Percentiles rank a stretch among this genome's conserved stretches.
Evolutionary conservation across 35 echinoderm and acorn worm genomes (phyloP).

Genomic region (Ophioderma brevispina): DNA sequence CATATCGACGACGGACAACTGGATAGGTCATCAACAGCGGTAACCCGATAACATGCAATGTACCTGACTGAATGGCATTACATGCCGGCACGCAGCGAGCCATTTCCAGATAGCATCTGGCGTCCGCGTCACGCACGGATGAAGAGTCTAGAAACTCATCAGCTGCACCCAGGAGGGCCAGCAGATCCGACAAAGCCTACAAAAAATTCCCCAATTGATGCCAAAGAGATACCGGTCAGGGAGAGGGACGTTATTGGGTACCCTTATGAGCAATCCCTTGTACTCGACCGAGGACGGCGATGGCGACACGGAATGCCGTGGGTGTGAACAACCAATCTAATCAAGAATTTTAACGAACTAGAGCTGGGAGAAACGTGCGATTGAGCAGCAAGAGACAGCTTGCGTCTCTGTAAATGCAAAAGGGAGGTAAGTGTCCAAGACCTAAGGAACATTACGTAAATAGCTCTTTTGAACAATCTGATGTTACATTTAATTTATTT

Average conservation of each 20-base stretch:
- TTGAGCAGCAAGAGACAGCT: background rate
- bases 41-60: background rate
- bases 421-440: too few species aligned
- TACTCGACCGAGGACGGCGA: background rate
- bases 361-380: background rate
- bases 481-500: too few species aligned
- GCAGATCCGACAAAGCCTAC: background rate
- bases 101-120: background rate
- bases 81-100: background rate
- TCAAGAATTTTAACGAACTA: background rate
- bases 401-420: background rate
- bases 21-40: background rate
- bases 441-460: too few species aligned
- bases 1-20: background rate
- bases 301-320: background rate
- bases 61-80: background rate
- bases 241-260: background rate
- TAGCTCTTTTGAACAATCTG: too few species aligned
- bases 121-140: background rate
- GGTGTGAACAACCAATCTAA: background rate
- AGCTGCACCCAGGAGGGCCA: background rate
- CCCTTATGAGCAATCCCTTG: background rate
- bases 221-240: background rate
- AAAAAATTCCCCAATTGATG: background rate
- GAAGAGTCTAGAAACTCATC: background rate